Conservation (phyloP, 2,888 invertebrate genomes). For the Hemistola chrysoprasaria region DNA sequence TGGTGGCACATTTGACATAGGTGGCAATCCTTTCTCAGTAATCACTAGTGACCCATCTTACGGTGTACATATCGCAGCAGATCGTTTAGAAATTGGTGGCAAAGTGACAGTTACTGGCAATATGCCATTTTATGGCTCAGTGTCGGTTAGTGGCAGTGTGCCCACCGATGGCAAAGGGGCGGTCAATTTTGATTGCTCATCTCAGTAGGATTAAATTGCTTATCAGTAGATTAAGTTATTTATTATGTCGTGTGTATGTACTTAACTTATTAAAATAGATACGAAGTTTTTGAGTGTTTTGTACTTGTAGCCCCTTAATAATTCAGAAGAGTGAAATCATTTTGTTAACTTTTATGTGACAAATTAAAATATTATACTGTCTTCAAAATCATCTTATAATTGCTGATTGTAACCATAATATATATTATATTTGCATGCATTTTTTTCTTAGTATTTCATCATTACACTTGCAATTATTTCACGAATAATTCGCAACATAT, state of each 20-base stretch:
- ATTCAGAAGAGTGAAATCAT: too few species aligned
- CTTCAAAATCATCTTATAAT: too few species aligned
- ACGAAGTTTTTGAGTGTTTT: too few species aligned
- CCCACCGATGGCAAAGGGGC: conserved; percentile 49
- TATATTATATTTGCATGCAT: too few species aligned
- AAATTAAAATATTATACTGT: too few species aligned
- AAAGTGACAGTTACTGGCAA: conserved; percentile 50
- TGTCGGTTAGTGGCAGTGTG: conserved; percentile 50
- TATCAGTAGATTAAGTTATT: not conserved
- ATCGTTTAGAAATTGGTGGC: conserved; percentile 56
- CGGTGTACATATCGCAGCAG: conserved; percentile 50
- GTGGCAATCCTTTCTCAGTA: conserved; percentile 10
- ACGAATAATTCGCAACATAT: too few species aligned
- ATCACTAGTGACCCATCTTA: not conserved
- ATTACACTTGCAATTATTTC: too few species aligned
- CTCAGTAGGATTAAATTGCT: not conserved
- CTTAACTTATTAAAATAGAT: conserved; percentile 12
- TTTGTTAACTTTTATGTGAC: too few species aligned
- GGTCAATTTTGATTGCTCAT: conserved; percentile 44
- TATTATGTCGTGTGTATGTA: not conserved
- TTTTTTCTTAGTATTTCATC: too few species aligned
- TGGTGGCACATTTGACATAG: conserved; percentile 6
- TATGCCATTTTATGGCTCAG: conserved; percentile 55
- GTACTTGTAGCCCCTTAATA: too few species aligned
- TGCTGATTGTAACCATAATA: too few species aligned